Conservation (phyloP, 2,888 invertebrate genomes). For the Hoplodrina blanda region DNA sequence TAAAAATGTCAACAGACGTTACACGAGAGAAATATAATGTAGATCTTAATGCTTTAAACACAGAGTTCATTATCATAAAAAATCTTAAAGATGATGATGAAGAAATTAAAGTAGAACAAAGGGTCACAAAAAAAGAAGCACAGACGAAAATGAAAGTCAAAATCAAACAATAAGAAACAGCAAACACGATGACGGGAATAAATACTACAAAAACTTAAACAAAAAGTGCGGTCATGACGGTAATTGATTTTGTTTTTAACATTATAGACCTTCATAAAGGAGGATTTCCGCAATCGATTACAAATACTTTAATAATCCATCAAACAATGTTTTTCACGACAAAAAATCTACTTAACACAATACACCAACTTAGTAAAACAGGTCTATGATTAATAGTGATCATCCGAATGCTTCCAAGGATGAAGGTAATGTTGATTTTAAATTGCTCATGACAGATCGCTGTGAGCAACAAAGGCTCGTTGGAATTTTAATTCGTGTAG, state of each 20-base stretch:
- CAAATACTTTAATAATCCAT: constrained; percentile 56
- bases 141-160: constrained; percentile 44
- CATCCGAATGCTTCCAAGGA: constrained; percentile 63
- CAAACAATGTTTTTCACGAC: constrained; percentile 46
- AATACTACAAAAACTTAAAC: constrained; percentile 36
- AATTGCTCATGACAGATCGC: constrained; percentile 68
- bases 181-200: constrained; percentile 18
- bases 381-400: constrained; percentile 61
- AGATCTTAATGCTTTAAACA: background rate
- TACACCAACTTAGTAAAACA: constrained; percentile 49
- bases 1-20: constrained; percentile 14
- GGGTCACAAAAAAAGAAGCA: constrained; percentile 25
- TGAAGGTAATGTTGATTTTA: constrained; percentile 64
- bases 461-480: constrained; percentile 63
- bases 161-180: constrained; percentile 22
- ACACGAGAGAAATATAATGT: background rate
- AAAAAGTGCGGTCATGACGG: constrained; percentile 50
- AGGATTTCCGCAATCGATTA: constrained; percentile 73
- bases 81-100: background rate
- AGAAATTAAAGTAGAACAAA: constrained; percentile 22
- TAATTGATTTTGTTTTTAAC: constrained; percentile 57
- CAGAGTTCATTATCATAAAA: background rate
- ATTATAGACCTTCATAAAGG: constrained; percentile 57
- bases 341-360: constrained; percentile 61
- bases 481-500: constrained; percentile 67